phyloP scores from a whole-genome alignment of 2,797 vertebrate genomes.

The Pseudotriccus pelzelni region DNA sequence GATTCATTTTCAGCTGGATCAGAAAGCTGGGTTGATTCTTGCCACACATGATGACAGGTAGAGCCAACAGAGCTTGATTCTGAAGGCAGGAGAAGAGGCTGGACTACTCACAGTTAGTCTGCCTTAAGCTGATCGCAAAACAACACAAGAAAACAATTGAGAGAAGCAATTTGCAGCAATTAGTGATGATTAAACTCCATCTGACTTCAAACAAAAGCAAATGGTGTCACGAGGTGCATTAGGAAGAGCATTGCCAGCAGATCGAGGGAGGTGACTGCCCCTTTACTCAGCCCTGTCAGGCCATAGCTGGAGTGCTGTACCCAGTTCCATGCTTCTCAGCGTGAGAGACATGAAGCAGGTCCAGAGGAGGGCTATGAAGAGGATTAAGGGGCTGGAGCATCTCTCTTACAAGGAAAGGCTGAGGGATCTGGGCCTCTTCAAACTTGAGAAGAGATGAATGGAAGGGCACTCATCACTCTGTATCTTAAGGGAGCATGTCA shows the following conservation, averaged over 20 bases:
- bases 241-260: neutral
- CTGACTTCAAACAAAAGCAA: neutral
- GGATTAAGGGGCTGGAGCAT: too few species aligned
- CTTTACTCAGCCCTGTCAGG: neutral
- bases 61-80: neutral
- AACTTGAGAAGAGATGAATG: rapidly evolving
- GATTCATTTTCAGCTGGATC: neutral
- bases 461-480: neutral
- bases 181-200: neutral
- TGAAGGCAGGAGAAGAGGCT: neutral
- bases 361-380: neutral
- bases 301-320: neutral
- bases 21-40: neutral
- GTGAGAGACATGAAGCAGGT: neutral
- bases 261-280: neutral
- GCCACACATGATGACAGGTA: neutral
- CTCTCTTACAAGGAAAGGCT: neutral
- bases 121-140: neutral
- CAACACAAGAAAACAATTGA: neutral
- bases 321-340: neutral
- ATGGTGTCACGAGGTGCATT: neutral
- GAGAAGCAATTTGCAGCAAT: neutral
- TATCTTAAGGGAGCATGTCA: neutral
- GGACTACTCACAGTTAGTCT: neutral
- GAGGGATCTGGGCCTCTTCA: neutral